Evolutionary conservation across 2,797 vertebrate genomes (phyloP).

Genomic region (Xerus rutilus): DNA sequence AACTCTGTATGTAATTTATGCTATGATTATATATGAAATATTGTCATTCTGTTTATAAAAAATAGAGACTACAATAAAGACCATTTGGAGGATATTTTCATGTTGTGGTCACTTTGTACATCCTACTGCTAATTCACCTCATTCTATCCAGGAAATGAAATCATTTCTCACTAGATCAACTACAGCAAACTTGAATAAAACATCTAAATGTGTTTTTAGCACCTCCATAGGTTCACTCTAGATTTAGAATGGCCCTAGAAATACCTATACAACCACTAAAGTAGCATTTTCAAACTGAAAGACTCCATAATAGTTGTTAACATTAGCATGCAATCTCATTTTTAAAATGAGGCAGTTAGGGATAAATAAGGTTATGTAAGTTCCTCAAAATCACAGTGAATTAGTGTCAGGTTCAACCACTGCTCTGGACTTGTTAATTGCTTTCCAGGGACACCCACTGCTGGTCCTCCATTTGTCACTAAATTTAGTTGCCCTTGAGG

Average conservation of each 20-base stretch:
- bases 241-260: background rate
- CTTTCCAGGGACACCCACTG: background rate
- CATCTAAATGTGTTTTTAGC: too few relatives aligned
- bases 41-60: background rate
- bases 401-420: background rate
- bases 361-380: background rate
- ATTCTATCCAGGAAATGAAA: background rate
- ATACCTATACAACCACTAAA: background rate
- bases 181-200: rapidly evolving
- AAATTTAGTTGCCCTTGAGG: background rate
- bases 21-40: background rate
- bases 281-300: background rate
- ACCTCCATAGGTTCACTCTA: background rate
- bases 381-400: background rate
- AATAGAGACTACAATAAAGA: background rate
- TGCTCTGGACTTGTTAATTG: background rate
- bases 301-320: too few relatives aligned
- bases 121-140: background rate
- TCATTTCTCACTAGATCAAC: background rate
- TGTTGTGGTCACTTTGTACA: background rate
- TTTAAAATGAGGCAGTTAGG: background rate
- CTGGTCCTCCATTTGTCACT: background rate
- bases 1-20: background rate
- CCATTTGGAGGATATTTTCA: background rate
- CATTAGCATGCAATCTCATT: background rate